Percentiles rank a stretch among this genome's conserved stretches.
Evolutionary conservation across 2,888 invertebrate species (phyloP).

Genomic region (Cantharis nigra): DNA sequence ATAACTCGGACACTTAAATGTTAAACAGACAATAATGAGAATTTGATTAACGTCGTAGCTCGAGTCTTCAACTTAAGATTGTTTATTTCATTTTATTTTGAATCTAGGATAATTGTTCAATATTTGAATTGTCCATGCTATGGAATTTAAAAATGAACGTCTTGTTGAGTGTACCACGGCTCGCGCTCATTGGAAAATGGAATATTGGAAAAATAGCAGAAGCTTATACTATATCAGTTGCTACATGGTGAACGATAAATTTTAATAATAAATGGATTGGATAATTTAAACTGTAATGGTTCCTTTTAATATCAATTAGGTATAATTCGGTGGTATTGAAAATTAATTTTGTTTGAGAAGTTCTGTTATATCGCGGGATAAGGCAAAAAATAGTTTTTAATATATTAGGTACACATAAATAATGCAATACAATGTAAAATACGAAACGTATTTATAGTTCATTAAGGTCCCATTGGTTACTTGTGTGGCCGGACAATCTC

Average conservation of each 20-base stretch:
- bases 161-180: too few relatives aligned
- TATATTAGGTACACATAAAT: constrained; percentile 54
- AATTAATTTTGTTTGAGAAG: background rate
- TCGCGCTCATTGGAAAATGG: too few relatives aligned
- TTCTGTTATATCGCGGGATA: background rate
- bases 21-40: too few relatives aligned
- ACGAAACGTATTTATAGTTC: constrained; percentile 55
- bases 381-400: constrained; percentile 20
- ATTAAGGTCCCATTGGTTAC: constrained; percentile 54
- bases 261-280: background rate
- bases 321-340: background rate
- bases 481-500: constrained; percentile 55
- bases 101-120: too few relatives aligned
- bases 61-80: too few relatives aligned
- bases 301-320: background rate
- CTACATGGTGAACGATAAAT: background rate
- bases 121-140: too few relatives aligned
- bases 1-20: too few relatives aligned
- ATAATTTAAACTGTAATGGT: background rate
- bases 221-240: too few relatives aligned
- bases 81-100: too few relatives aligned
- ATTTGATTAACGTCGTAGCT: too few relatives aligned
- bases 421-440: constrained; percentile 53
- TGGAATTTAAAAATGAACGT: too few relatives aligned
- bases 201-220: too few relatives aligned